phyloP scores from a whole-genome alignment of 1,140 invertebrate genomes.

The Branchinecta lindahli region DNA sequence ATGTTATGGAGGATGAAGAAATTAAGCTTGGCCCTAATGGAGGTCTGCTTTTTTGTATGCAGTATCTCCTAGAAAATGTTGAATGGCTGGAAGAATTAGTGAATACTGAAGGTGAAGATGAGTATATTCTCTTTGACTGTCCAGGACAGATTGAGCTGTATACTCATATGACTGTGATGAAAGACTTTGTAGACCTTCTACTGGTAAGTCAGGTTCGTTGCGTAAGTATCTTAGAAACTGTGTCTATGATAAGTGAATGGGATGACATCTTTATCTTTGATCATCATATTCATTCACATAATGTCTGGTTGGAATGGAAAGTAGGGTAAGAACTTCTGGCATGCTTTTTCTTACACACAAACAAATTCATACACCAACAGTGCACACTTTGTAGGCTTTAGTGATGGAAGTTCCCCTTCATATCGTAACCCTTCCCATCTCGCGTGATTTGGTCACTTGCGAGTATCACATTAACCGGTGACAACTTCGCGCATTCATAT shows the following conservation, averaged over 20 bases:
- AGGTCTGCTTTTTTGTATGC: conserved; percentile 89
- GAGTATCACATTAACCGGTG: no score
- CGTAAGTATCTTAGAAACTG: conserved; percentile 27
- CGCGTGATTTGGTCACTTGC: no score
- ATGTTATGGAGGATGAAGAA: conserved; percentile 91
- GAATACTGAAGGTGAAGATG: conserved; percentile 51
- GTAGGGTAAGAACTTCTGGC: no score
- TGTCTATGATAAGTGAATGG: no score
- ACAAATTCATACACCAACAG: no score
- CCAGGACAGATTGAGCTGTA: conserved; percentile 98
- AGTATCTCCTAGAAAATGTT: conserved; percentile 75
- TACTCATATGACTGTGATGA: conserved; percentile 82
- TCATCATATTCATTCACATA: neutral
- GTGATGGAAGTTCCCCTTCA: no score
- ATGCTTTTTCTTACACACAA: no score
- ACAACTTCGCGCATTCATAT: no score
- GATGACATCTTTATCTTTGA: no score
- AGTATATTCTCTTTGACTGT: conserved; percentile 97
- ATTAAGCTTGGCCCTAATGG: conserved; percentile 95
- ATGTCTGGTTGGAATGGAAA: no score
- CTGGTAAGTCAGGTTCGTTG: conserved; percentile 30
- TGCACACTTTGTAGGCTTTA: no score
- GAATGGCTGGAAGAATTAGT: conserved; percentile 72
- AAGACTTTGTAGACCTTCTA: conserved; percentile 61
- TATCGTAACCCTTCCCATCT: no score